Evolutionary conservation across 2,113 vertebrate genomes (phyloP).

Genomic region (Motacilla alba): DNA sequence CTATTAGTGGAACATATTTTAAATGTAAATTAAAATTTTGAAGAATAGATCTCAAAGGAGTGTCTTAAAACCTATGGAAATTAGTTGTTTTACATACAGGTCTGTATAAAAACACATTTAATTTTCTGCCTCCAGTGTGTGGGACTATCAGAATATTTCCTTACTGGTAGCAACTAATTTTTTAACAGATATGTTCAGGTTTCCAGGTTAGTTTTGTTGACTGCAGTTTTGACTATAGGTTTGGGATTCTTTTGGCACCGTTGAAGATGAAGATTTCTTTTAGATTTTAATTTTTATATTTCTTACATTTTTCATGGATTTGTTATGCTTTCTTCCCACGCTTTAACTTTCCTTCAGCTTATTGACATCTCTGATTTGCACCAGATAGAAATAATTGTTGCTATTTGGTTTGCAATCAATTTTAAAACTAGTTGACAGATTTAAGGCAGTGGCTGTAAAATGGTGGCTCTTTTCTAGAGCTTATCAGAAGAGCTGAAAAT

Average conservation of each 20-base stretch:
- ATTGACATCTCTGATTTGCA: background rate
- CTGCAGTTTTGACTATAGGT: background rate
- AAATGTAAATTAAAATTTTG: background rate
- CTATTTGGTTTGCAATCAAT: background rate
- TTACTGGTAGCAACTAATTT: background rate
- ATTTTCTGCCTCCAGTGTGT: background rate
- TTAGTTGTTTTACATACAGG: background rate
- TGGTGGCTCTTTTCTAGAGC: background rate
- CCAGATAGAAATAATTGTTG: background rate
- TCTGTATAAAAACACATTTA: background rate
- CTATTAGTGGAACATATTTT: background rate
- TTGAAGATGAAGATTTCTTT: background rate
- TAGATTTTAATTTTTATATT: background rate
- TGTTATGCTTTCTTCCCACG: accelerated
- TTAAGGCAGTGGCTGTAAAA: background rate
- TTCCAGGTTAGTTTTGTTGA: background rate
- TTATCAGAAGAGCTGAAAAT: background rate
- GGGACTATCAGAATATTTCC: background rate
- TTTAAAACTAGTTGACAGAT: background rate
- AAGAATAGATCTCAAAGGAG: background rate
- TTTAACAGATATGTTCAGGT: background rate
- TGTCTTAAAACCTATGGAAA: background rate
- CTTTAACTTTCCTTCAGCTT: background rate
- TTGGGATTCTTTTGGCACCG: background rate
- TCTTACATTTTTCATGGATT: background rate